Conservation (phyloP, 1,140 invertebrate species). For the Vanessa atalanta region DNA sequence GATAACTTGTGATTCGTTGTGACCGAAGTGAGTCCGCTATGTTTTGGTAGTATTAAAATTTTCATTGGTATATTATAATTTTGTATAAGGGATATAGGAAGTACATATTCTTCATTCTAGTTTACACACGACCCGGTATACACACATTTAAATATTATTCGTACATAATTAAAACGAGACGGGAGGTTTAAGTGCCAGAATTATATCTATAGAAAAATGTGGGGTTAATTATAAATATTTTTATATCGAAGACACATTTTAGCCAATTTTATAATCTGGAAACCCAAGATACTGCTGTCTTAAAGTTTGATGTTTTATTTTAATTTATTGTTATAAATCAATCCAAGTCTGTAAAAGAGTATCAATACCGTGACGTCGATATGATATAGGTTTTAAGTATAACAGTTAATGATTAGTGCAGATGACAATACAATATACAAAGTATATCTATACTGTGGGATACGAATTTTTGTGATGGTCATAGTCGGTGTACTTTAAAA, state of each 20-base stretch:
- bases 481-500: too few relatives aligned
- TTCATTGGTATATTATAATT: constrained; percentile 54
- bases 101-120: neutral
- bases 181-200: constrained; percentile 5
- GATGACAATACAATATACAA: neutral
- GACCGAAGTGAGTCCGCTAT: constrained; percentile 40
- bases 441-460: too few relatives aligned
- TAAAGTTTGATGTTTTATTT: neutral
- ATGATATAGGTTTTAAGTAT: constrained; percentile 3
- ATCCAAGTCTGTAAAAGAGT: neutral
- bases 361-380: neutral
- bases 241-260: neutral
- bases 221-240: neutral
- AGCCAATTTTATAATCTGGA: neutral
- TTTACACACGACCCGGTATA: neutral
- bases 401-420: neutral
- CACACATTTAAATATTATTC: neutral
- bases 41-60: constrained; percentile 46
- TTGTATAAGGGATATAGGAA: constrained; percentile 33
- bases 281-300: neutral
- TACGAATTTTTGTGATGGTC: too few relatives aligned
- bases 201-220: neutral
- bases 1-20: constrained; percentile 58
- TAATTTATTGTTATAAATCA: neutral
- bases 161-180: neutral